Evolutionary conservation across 2,113 vertebrate genomes (phyloP), one percentile per base, ranked within the genome.

Genomic region (Pachyramphus minor): DNA sequence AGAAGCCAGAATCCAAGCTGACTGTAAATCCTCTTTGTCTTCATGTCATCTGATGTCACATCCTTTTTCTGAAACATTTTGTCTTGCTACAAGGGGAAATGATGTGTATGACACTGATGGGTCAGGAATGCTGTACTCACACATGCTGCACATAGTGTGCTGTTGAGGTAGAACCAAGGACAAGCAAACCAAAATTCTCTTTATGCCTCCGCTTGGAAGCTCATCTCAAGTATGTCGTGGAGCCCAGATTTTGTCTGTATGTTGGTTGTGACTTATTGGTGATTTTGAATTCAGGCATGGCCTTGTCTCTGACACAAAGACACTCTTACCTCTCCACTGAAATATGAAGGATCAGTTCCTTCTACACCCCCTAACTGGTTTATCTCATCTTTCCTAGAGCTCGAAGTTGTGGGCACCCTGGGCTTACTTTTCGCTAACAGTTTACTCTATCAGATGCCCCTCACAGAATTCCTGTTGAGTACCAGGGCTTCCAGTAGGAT

Each of bases 351-450:
- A 56, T 10, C 33, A 33, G 14, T 6, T 89, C 35, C 21, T 89
- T 89, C 68, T 35, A 60, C 19, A 59, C 9, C 5, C 39, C 9
- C 15, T 49, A 63, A 33, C 2, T 33, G 30, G 3, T 31, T 73
- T 73, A 59, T 17, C 33, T 42, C 11, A 30, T 16, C 39, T 59
- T 76, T 60, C 53, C 35, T 27, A 19, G 49, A 60, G 20, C 41
- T 75, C 35, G 44, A 50, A n/a, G 28, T n/a, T 53, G 8, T 16
- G 28, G 9, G 27, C 30, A 66, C 11, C 6, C 33, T 37, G 12
- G 23, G 6, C 31, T 75, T 67, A 23, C 1, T 2, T n/a, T 47
- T 83, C 39, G 10, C 45, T 0, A 0, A 14, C 0, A 1, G n/a
- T 62, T 85, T 83, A 27, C 6, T 71, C 21, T 62, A 8, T 49